Percentiles rank a stretch among this genome's conserved stretches.
Conservation (phyloP, 2,113 vertebrate genomes). For the Bubo scandiacus region DNA sequence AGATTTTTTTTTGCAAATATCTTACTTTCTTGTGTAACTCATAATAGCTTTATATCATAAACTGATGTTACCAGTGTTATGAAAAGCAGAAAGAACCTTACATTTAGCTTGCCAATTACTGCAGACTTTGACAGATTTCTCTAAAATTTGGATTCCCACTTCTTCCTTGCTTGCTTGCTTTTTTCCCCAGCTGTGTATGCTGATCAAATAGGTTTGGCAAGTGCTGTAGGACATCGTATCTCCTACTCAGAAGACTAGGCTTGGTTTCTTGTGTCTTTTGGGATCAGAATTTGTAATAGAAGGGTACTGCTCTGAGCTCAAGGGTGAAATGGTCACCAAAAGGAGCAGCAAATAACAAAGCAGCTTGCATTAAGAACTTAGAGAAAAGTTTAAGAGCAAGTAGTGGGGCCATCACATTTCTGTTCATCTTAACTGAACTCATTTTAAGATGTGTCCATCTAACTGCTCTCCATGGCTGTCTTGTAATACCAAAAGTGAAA, state of each 20-base stretch:
- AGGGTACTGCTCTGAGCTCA: not conserved
- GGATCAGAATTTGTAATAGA: not conserved
- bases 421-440: not conserved
- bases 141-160: slow-evolving; percentile 4
- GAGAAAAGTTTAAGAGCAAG: not conserved
- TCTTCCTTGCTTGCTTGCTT: not conserved
- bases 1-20: slow-evolving; percentile 59
- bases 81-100: slow-evolving; percentile 39
- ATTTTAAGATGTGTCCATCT: not conserved
- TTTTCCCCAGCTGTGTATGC: not conserved
- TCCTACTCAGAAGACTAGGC: not conserved
- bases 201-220: not conserved
- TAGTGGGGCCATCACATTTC: not conserved
- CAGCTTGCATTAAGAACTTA: not conserved
- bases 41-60: slow-evolving; percentile 55
- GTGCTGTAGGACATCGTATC: not conserved
- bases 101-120: slow-evolving; percentile 30
- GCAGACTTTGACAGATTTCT: slow-evolving; percentile 30
- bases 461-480: not conserved
- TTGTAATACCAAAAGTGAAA: not conserved
- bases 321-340: not conserved
- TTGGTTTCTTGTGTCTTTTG: not conserved
- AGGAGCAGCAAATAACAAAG: not conserved
- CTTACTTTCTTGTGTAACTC: slow-evolving; percentile 42
- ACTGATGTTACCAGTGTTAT: slow-evolving; percentile 32